phyloP scores from a whole-genome alignment of 2,113 vertebrate genomes.

The Neolamprologus devosi region DNA sequence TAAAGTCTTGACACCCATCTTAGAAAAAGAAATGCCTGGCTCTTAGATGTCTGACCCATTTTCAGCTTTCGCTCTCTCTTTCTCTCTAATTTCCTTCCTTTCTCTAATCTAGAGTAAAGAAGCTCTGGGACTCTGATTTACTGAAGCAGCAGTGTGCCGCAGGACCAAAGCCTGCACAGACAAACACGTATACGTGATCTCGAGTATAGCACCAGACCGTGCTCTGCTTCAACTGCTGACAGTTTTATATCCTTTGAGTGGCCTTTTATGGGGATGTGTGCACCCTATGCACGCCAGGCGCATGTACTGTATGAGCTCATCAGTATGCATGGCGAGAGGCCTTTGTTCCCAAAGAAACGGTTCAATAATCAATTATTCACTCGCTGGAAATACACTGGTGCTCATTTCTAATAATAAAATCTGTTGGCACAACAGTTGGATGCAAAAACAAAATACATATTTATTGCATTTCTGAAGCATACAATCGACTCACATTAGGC shows the following conservation, averaged over 20 bases:
- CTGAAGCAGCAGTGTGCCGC: background rate
- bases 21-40: conserved; percentile 13
- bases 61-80: conserved; percentile 3
- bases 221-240: background rate
- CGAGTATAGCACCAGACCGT: background rate
- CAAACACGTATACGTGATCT: background rate
- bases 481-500: background rate
- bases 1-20: conserved; percentile 23
- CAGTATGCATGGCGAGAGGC: conserved; percentile 7
- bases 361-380: conserved; percentile 49
- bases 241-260: background rate
- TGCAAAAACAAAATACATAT: background rate
- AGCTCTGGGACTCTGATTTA: background rate
- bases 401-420: conserved; percentile 17
- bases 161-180: background rate
- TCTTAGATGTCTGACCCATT: conserved; percentile 61
- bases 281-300: background rate
- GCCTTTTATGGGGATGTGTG: background rate
- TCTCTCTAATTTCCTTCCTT: conserved; percentile 4
- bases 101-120: conserved; percentile 27
- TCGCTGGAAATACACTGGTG: background rate
- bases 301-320: background rate
- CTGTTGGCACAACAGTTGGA: background rate
- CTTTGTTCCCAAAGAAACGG: conserved; percentile 1
- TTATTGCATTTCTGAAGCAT: background rate